phyloP scores from a whole-genome alignment of 1,140 invertebrate genomes.

The Chironomus tepperi region DNA sequence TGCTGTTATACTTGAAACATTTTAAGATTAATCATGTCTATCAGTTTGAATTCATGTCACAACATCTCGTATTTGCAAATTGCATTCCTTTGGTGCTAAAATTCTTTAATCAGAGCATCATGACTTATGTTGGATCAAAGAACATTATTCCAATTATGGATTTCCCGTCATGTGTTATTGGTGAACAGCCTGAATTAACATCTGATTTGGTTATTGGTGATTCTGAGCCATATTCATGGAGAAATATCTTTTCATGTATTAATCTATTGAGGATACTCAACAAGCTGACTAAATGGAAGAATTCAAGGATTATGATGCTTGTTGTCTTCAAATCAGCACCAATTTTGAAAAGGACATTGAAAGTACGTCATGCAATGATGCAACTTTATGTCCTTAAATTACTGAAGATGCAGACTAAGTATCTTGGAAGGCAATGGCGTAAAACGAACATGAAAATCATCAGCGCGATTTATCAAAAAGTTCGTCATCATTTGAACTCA shows the following conservation, averaged over 20 bases:
- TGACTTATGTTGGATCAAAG: conserved; percentile 89
- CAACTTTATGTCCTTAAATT: conserved; percentile 97
- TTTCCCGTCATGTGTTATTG: conserved; percentile 93
- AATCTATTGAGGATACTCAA: conserved; percentile 95
- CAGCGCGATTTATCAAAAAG: conserved; percentile 98
- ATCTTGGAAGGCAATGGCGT: conserved; percentile 96
- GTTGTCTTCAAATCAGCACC: conserved; percentile 99
- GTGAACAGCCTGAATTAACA: conserved; percentile 89
- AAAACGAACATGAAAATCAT: conserved; percentile 99
- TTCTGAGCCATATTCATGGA: conserved; percentile 84
- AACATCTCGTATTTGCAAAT: conserved; percentile 98
- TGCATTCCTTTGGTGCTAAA: conserved; percentile 97
- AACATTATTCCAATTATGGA: conserved; percentile 91
- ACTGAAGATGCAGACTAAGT: conserved; percentile 99
- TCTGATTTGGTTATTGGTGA: conserved; percentile 88
- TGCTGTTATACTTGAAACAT: conserved; percentile 91
- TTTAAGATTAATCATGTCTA: conserved; percentile 99
- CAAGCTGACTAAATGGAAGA: conserved; percentile 99
- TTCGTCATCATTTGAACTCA: conserved; percentile 88
- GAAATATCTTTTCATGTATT: conserved; percentile 97
- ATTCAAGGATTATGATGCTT: conserved; percentile 99
- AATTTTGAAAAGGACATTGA: conserved; percentile 92
- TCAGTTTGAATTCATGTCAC: conserved; percentile 98
- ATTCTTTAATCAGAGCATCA: conserved; percentile 98
- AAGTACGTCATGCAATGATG: conserved; percentile 94